Evolutionary conservation across 37 sponge, comb jelly and placozoan species (phyloP).

Genomic region (Halichondria panicea): DNA sequence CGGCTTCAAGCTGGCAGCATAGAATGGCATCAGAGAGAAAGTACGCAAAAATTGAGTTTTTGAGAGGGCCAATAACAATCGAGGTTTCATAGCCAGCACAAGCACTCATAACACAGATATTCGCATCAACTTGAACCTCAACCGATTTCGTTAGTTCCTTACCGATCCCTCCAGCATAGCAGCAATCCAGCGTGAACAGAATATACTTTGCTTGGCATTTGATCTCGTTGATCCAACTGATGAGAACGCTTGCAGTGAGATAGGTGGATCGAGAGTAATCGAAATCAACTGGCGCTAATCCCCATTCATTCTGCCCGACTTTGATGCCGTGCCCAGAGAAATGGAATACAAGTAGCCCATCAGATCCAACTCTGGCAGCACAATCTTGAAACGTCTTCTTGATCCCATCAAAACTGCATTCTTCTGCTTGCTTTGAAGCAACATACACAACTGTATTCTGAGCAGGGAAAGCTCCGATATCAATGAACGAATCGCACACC

Average conservation of each 20-base stretch:
- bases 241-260: slow-evolving; percentile 29
- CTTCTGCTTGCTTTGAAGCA: slow-evolving; percentile 10
- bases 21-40: slow-evolving; percentile 17
- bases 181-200: slow-evolving; percentile 59
- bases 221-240: slow-evolving; percentile 25
- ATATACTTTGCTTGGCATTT: slow-evolving; percentile 60
- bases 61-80: slow-evolving; percentile 15
- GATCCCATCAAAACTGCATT: slow-evolving; percentile 52
- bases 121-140: background rate
- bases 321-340: slow-evolving; percentile 73
- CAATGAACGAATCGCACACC: slow-evolving; percentile 11
- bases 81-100: slow-evolving; percentile 46
- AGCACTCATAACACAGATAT: slow-evolving; percentile 55
- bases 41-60: slow-evolving; percentile 46
- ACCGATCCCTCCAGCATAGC: slow-evolving; percentile 61
- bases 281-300: slow-evolving; percentile 63
- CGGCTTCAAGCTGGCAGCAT: background rate
- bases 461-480: slow-evolving; percentile 12
- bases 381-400: slow-evolving; percentile 32
- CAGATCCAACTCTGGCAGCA: slow-evolving; percentile 46
- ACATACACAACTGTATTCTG: slow-evolving; percentile 11
- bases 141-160: slow-evolving; percentile 5
- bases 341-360: slow-evolving; percentile 60
- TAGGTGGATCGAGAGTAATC: slow-evolving; percentile 22
- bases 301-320: slow-evolving; percentile 36